Percentiles rank a stretch among this genome's conserved stretches.
Evolutionary conservation across 2,797 vertebrate genomes (phyloP).

Genomic region (Danio aesculapii): DNA sequence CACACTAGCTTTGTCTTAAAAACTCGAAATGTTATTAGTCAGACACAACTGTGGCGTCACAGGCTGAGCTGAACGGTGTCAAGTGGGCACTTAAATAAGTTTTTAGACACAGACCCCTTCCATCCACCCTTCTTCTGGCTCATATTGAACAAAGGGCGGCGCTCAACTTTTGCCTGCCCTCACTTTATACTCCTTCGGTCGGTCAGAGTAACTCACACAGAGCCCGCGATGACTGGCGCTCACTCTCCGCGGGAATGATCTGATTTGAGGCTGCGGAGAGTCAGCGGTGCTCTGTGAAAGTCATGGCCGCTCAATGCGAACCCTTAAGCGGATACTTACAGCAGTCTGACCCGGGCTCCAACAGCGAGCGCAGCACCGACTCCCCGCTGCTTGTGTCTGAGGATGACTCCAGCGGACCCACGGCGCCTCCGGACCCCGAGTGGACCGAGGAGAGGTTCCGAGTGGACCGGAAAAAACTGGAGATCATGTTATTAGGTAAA

Average conservation of each 20-base stretch:
- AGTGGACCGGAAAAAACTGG: constrained; percentile 90
- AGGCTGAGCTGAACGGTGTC: not conserved
- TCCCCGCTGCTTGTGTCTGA: constrained; percentile 83
- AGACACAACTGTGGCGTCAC: too few relatives aligned
- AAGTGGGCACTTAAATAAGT: not conserved
- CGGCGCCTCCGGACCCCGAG: constrained; percentile 79
- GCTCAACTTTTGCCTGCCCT: constrained; percentile 29
- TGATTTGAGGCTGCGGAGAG: constrained; percentile 50
- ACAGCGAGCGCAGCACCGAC: constrained; percentile 86
- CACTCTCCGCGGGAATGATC: constrained; percentile 50
- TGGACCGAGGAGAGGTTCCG: constrained; percentile 90
- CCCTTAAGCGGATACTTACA: constrained; percentile 80
- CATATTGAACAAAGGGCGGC: constrained; percentile 47
- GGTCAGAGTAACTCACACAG: constrained; percentile 9
- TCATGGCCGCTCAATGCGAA: constrained; percentile 84
- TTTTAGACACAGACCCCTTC: not conserved
- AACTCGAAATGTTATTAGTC: too few relatives aligned
- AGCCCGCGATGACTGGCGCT: constrained; percentile 43
- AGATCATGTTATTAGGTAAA: constrained; percentile 88
- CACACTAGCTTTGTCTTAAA: too few relatives aligned
- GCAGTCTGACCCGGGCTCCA: constrained; percentile 84
- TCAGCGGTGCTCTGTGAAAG: constrained; percentile 55
- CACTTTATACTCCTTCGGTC: constrained; percentile 31
- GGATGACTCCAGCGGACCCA: constrained; percentile 78
- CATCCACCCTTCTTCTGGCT: constrained; percentile 26